These are phyloP conservation scores for Arge pagana DNA, from an alignment of 2,888 invertebrate genomes.

Conservation along the genomic window DNA sequence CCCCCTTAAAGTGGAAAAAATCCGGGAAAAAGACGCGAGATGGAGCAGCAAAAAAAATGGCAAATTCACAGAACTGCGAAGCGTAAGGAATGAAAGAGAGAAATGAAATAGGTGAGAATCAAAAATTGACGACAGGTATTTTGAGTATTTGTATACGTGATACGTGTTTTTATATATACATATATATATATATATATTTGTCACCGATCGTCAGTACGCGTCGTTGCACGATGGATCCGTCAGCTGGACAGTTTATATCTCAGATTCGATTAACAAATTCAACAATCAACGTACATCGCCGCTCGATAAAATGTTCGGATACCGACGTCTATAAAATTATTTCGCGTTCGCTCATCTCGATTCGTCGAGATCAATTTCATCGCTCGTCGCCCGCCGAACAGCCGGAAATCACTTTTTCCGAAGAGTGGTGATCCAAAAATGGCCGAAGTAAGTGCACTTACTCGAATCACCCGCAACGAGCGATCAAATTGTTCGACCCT, in stretches of 20 bases:
- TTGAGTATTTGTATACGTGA: neutral
- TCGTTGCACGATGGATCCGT: neutral
- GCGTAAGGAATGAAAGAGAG: conserved; percentile 18
- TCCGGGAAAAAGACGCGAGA: conserved; percentile 32
- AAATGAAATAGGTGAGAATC: conserved; percentile 24
- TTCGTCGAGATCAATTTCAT: no score
- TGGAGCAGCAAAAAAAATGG: conserved; percentile 11
- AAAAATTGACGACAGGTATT: conserved; percentile 11
- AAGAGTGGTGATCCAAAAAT: no score
- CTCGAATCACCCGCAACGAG: no score
- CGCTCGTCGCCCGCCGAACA: no score
- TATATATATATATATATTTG: neutral
- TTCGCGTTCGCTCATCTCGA: no score
- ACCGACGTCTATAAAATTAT: no score
- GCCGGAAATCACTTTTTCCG: no score
- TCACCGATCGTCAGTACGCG: neutral
- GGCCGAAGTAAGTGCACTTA: no score
- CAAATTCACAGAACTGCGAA: conserved; percentile 16
- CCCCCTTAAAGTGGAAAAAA: no score
- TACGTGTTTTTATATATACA: neutral
- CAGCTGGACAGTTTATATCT: no score
- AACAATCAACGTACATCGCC: conserved; percentile 7
- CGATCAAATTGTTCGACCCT: no score
- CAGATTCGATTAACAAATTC: conserved; percentile 11
- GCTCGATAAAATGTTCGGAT: no score